Evolutionary conservation across 2,113 vertebrate species (phyloP), one percentile per base, ranked within the genome.

Genomic region (Lophochroa leadbeateri): DNA sequence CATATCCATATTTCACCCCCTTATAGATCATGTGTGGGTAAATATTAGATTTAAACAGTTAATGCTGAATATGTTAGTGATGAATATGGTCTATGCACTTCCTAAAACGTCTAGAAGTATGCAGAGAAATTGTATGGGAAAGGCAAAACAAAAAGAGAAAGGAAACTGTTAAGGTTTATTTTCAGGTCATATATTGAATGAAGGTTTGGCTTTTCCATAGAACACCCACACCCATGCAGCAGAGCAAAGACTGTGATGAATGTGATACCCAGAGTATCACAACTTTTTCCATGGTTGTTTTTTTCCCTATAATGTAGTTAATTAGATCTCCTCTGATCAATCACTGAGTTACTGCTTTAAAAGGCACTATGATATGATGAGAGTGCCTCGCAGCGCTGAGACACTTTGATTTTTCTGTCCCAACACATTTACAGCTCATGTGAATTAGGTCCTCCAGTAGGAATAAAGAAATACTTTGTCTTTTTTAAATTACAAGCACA

Each of bases 281-380:
- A 86, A 67, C 68, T 92, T 78, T 81, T 93, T 85, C 67, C 46
- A 9, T 46, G 33, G 57, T 74, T 89, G 53, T 19, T 95, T 94
- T 91, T 84, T 86, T 69, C 29, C 29, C 37, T 57, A 52, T 57
- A 82, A 69, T 75, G 23, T 47, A 86, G 90, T 94, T 92, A 94
- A 96, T 95, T 93, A 94, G 94, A 95, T 95, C 47, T 93, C n/a
- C 69, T 86, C 88, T 93, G 90, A 94, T 96, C 92, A 94, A 76
- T 96, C 86, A 91, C 2, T 91, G 88, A 94, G 88, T 93, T 95
- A 64, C 64, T 0, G 11, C 86, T 93, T 94, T 76, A 94, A 60
- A 92, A 94, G 76, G 72, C 88, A 93, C 88, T 76, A 44, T 92
- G 88, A 86, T 96, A 84, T 41, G 64, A 88, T 88, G 83, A 88